These are phyloP conservation scores for Meiosimyza decipiens DNA, from an alignment of 2,888 invertebrate species.

Conservation along the genomic window DNA sequence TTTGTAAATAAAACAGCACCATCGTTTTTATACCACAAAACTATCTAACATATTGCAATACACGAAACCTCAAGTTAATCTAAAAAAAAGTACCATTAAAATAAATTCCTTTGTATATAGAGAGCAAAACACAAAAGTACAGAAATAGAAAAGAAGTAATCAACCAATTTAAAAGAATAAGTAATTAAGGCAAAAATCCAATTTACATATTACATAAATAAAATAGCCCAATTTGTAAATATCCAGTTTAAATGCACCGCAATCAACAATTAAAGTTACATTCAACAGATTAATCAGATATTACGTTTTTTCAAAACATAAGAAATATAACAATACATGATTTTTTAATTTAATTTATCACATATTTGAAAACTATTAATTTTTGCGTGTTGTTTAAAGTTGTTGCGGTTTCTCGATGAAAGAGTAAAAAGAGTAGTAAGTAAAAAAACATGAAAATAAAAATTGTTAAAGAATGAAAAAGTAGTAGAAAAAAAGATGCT, in stretches of 20 bases:
- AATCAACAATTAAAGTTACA: conserved; percentile 8
- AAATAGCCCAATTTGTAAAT: conserved; percentile 36
- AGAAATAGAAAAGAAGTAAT: conserved; percentile 8
- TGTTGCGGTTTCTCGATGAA: neutral
- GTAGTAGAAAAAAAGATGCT: neutral
- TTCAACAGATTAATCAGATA: neutral
- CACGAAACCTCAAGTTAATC: too few species aligned
- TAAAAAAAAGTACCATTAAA: too few species aligned
- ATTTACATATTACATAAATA: conserved; percentile 4
- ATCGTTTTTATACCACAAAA: too few species aligned
- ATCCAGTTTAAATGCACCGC: conserved; percentile 18
- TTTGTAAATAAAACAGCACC: too few species aligned
- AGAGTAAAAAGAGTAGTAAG: conserved; percentile 2
- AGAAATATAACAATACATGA: neutral
- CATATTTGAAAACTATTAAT: too few species aligned
- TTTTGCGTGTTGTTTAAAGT: conserved; percentile 22
- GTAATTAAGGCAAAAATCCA: conserved; percentile 4
- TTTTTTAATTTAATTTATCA: too few species aligned
- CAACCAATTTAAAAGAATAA: neutral
- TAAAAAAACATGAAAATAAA: neutral
- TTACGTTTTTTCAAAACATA: neutral
- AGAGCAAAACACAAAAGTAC: conserved; percentile 26
- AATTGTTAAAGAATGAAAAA: neutral
- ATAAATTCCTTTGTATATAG: conserved; percentile 14
- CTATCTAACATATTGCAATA: too few species aligned